Base-by-base conservation (phyloP, 1,140 invertebrate species). In the Macrostomum lignano region DNA sequence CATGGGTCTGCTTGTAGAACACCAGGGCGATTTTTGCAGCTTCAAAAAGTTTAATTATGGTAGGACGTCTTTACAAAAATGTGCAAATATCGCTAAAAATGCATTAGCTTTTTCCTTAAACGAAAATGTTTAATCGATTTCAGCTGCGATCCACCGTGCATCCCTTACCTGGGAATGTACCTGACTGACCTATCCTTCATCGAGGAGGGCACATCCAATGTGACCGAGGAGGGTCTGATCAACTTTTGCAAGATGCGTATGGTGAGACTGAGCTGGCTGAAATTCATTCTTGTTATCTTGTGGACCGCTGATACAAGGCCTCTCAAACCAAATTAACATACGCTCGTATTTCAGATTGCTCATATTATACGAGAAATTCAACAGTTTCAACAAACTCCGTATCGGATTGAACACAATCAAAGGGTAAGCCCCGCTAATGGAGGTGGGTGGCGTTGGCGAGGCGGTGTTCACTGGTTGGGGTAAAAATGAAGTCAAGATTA, bases 201-300 rank as follows among this genome's bases (percentile, higher is more conserved):
- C 31, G 78, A 88, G 58, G 79, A 88, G 60, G 76, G 77, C 15
- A 81, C 77, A 7, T 72, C 77, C 3, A 81, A 81, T 48, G 74
- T 76, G 46, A 78, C 76, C 0, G 74, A 78, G 5, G 76, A 84
- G 37, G 70, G 72, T 31, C 61, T 86, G n/a, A 63, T 86, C 14
- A 86, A 88, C 49, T 88, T 84, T 57, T 81, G 77, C 1, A 86
- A 88, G 61, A 82, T 86, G 76, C 63, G 78, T 64, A 84, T 84
- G 78, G 77, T 81, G 60, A 55, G 49, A 19, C 7, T 7, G 6
- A 33, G 9, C 7, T 3, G n/a, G 20, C 21, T 28, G 17, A 13
- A 21, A 13, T 9, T 21, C 15, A 25, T 37, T 19, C 22, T 31
- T 36, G 19, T 37, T 31, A 25, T 31, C 37, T 65, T 66, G 17